A percentile compares a stretch with the other conserved stretches of the same genome.
Conservation (phyloP, 2,888 invertebrate genomes). For the Mechanitis messenoides region DNA sequence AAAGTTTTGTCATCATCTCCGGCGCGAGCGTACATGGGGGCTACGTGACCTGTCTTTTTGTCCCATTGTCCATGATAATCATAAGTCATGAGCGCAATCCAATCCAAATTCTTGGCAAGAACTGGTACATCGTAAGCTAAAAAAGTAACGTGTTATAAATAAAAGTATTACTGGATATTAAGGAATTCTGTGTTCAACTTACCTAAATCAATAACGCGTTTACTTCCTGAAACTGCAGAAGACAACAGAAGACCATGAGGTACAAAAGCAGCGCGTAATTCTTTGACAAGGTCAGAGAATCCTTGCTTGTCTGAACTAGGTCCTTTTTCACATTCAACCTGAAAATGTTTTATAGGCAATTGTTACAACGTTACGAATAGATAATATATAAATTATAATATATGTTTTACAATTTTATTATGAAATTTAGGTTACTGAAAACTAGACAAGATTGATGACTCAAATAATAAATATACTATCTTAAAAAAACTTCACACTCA, state of each 20-base stretch:
- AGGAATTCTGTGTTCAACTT: slow-evolving; percentile 22
- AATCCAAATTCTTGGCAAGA: slow-evolving; percentile 86
- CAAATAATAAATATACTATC: neutral
- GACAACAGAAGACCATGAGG: slow-evolving; percentile 85
- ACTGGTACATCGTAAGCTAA: slow-evolving; percentile 84
- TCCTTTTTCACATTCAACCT: slow-evolving; percentile 89
- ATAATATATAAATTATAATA: no score
- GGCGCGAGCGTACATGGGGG: slow-evolving; percentile 88
- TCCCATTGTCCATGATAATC: slow-evolving; percentile 96
- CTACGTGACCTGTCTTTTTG: slow-evolving; percentile 91
- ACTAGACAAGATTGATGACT: no score
- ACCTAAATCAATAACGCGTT: slow-evolving; percentile 88
- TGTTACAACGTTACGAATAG: no score
- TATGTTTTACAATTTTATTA: no score
- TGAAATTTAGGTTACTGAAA: no score
- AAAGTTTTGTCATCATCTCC: slow-evolving; percentile 84
- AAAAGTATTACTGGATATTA: no score
- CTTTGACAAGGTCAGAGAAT: slow-evolving; percentile 84
- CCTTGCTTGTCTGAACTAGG: slow-evolving; percentile 87
- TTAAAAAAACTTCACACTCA: slow-evolving; percentile 36
- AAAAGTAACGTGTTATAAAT: slow-evolving; percentile 11
- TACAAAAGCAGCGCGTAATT: slow-evolving; percentile 82
- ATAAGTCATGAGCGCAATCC: slow-evolving; percentile 94
- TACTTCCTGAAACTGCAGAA: slow-evolving; percentile 90
- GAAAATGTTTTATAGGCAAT: slow-evolving; percentile 13